Evolutionary conservation across 2,797 vertebrate species (phyloP), one percentile per base, ranked within the genome.

Genomic region (Muraenolepis orangiensis): DNA sequence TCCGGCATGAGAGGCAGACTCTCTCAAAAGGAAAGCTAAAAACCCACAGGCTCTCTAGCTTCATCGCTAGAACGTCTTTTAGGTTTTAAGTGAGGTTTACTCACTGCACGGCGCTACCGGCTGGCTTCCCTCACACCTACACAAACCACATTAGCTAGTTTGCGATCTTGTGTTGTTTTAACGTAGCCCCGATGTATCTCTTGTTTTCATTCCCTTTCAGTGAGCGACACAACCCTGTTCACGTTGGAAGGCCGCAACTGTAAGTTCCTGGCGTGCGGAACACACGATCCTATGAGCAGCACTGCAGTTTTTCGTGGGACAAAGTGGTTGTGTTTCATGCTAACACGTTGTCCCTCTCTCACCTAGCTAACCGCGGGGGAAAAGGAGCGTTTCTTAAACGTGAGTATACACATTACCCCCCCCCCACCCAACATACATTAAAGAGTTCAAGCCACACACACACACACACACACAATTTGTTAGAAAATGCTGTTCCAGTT

Each of bases 171-270:
- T 28, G 12, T 30, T 6, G 3, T 31, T 13, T 28, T 0, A 6
- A 4, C 1, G 61, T 29, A 74, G 2, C 18, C 6, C n/a, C 10
- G 42, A 7, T 11, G 30, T 66, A 71, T 12, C 73, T 70, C 2
- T 13, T 12, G 1, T 69, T 32, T 0, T 75, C 40, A 0, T 72
- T 80, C 10, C 80, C 74, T 82, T 87, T 11, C 88, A 95, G 94
- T 94, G 32, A 91, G 86, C 1, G 88, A 92, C 80, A 91, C 84
- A 3, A 86, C 84, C 0, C 66, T 89, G 70, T 91, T 92, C 76
- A 87, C 87, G 3, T 5, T 93, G 77, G 82, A 78, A 76, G 86
- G 85, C 38, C 67, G 69, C 32, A 74, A 31, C 18, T 7, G 92
- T 92, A 74, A 89, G 89, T 87, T 71, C 36, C 20, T 23, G 51